A percentile compares a stretch with the other conserved stretches of the same genome.
These are phyloP conservation scores for Oophaga pumilio DNA, from an alignment of 2,113 vertebrate species.

Conservation along the genomic window DNA sequence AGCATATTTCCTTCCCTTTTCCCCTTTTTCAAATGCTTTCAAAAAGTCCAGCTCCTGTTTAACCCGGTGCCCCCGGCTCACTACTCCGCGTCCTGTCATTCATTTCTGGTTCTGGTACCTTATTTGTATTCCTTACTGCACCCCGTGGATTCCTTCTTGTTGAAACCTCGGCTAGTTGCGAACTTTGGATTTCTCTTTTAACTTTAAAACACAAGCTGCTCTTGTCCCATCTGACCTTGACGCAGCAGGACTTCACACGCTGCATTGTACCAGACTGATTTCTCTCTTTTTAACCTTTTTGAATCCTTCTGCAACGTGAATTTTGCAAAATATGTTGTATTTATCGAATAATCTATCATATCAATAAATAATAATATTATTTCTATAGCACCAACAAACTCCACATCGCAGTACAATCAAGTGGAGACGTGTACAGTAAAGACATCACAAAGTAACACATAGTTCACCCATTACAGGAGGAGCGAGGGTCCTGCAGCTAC, in stretches of 20 bases:
- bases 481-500: too few species aligned
- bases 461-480: too few species aligned
- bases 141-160: constrained; percentile 44
- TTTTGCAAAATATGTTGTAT: neutral
- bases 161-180: constrained; percentile 44
- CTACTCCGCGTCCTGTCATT: constrained; percentile 34
- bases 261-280: neutral
- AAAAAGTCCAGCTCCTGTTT: constrained; percentile 33
- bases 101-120: constrained; percentile 9
- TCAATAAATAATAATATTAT: neutral
- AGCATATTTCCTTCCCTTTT: constrained; percentile 36
- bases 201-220: constrained; percentile 42
- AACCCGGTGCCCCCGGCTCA: constrained; percentile 28
- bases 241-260: constrained; percentile 12
- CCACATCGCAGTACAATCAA: too few species aligned
- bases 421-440: too few species aligned
- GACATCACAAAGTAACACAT: too few species aligned
- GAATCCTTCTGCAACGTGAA: neutral
- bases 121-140: constrained; percentile 52
- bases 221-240: constrained; percentile 50
- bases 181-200: constrained; percentile 45
- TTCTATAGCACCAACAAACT: neutral
- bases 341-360: neutral
- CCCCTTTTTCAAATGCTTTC: constrained; percentile 26
- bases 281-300: constrained; percentile 17